Conservation (phyloP, 2,888 invertebrate genomes). For the Rotaria macrura region DNA sequence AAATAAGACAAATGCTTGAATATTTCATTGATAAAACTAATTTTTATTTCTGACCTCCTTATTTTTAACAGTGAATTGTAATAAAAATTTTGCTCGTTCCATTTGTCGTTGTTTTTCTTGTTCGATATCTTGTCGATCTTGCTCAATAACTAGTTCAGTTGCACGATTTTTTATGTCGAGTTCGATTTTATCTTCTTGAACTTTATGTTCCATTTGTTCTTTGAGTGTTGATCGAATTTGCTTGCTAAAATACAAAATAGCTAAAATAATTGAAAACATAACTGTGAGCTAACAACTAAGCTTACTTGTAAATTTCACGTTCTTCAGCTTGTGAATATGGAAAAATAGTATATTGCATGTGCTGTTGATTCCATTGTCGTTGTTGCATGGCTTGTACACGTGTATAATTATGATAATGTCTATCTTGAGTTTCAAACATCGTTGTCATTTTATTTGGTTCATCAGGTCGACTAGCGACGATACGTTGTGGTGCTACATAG, state of each 20-base stretch:
- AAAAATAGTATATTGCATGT: slow-evolving; percentile 29
- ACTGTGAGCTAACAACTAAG: no score
- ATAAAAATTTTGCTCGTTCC: slow-evolving; percentile 20
- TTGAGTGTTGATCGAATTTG: slow-evolving; percentile 28
- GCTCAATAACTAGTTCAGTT: slow-evolving; percentile 11
- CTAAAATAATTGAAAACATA: no score
- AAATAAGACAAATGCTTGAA: background rate
- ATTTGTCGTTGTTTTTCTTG: slow-evolving; percentile 17
- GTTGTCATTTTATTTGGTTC: slow-evolving; percentile 21
- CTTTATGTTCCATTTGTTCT: slow-evolving; percentile 33
- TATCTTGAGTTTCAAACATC: slow-evolving; percentile 26
- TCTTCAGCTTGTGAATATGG: slow-evolving; percentile 27
- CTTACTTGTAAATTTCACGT: slow-evolving; percentile 30
- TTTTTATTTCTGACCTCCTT: slow-evolving; percentile 20
- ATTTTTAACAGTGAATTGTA: slow-evolving; percentile 13
- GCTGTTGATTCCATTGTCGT: slow-evolving; percentile 21
- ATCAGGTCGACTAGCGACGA: slow-evolving; percentile 20
- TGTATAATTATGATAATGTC: slow-evolving; percentile 32
- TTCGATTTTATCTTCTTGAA: slow-evolving; percentile 11
- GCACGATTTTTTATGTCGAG: slow-evolving; percentile 19
- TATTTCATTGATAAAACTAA: background rate
- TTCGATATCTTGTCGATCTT: slow-evolving; percentile 21
- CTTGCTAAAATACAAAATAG: background rate
- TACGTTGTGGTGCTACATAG: background rate
- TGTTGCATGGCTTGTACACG: slow-evolving; percentile 28